These are phyloP conservation scores for Eulacestoma nigropectus DNA, from an alignment of 2,113 vertebrate species.

Conservation along the genomic window DNA sequence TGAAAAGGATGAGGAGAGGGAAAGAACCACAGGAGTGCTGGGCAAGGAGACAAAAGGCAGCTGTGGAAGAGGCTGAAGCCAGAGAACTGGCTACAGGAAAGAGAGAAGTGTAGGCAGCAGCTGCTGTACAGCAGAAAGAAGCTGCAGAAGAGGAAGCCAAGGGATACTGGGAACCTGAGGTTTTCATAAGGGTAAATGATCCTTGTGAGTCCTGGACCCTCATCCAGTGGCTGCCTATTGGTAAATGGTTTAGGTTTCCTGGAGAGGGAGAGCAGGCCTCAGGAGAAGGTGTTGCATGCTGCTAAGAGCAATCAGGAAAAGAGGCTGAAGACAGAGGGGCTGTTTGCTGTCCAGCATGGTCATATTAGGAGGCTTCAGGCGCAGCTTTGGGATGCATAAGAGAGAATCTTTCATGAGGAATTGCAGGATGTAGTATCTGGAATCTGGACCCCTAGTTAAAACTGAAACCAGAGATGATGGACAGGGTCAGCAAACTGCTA, in stretches of 20 bases:
- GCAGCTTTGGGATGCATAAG: background rate
- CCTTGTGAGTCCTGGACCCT: background rate
- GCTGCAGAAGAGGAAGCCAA: background rate
- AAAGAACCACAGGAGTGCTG: background rate
- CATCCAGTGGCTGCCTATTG: background rate
- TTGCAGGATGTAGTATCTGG: background rate
- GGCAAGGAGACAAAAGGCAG: background rate
- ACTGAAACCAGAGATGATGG: background rate
- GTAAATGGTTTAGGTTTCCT: background rate
- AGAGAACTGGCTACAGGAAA: background rate
- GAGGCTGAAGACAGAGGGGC: background rate
- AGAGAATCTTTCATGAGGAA: background rate
- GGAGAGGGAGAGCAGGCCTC: background rate
- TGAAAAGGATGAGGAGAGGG: background rate
- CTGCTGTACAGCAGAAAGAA: background rate
- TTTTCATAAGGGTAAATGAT: background rate
- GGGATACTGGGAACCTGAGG: background rate
- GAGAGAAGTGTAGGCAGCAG: background rate
- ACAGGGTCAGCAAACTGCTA: background rate
- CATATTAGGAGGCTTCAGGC: background rate
- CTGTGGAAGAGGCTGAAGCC: background rate
- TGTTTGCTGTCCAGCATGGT: background rate
- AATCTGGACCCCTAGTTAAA: background rate
- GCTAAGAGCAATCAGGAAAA: background rate
- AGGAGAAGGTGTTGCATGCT: background rate